phyloP scores from a whole-genome alignment of 2,888 invertebrate genomes.

The Emmelina monodactyla region DNA sequence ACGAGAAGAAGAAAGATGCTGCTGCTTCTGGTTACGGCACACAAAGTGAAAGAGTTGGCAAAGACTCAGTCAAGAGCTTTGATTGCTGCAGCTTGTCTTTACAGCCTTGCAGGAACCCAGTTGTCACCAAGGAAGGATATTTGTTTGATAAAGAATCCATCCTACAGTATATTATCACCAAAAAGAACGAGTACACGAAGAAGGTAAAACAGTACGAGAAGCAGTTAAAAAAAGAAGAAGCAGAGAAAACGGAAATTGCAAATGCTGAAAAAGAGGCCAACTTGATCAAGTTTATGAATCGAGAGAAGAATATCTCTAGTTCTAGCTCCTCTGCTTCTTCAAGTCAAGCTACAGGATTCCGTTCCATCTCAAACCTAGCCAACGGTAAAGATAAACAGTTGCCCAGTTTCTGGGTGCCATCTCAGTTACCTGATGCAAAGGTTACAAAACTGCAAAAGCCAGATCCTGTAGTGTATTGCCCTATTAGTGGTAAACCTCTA shows the following conservation, averaged over 20 bases:
- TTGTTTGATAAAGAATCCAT: slow-evolving; percentile 98
- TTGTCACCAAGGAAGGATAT: slow-evolving; percentile 84
- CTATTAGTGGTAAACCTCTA: slow-evolving; percentile 72
- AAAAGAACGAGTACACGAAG: slow-evolving; percentile 89
- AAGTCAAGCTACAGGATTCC: slow-evolving; percentile 19
- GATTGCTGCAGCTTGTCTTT: slow-evolving; percentile 97
- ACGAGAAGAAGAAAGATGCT: slow-evolving; percentile 96
- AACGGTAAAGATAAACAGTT: slow-evolving; percentile 80
- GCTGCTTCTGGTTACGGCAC: slow-evolving; percentile 94
- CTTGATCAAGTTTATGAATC: slow-evolving; percentile 80
- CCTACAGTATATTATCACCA: slow-evolving; percentile 91
- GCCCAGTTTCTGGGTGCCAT: slow-evolving; percentile 97
- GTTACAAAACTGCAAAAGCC: slow-evolving; percentile 60
- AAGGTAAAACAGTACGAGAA: slow-evolving; percentile 93
- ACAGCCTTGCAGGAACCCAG: slow-evolving; percentile 94
- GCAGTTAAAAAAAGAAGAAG: slow-evolving; percentile 78
- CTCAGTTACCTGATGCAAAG: slow-evolving; percentile 88
- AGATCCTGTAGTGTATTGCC: slow-evolving; percentile 47
- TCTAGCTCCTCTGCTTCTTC: slow-evolving; percentile 24
- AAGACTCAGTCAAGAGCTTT: slow-evolving; percentile 90
- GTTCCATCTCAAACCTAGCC: slow-evolving; percentile 78
- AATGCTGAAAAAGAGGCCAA: slow-evolving; percentile 78
- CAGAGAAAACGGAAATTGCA: slow-evolving; percentile 73
- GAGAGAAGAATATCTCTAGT: slow-evolving; percentile 79
- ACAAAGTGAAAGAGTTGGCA: slow-evolving; percentile 85